Conservation (phyloP, 2,888 invertebrate genomes). For the Mellilla xanthometata region DNA sequence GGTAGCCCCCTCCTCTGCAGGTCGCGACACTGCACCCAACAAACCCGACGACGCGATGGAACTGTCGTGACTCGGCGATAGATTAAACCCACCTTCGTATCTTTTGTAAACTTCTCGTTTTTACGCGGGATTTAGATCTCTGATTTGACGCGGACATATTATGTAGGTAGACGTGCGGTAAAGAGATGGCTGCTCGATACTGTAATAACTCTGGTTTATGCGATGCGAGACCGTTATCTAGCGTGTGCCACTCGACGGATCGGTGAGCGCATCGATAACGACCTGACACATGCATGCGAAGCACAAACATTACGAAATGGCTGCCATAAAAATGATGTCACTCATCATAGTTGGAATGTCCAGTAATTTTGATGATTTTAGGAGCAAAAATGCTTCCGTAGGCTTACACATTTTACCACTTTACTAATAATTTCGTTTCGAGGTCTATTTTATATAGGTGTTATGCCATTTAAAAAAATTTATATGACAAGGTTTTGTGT, state of each 20-base stretch:
- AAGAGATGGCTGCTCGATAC: constrained; percentile 48
- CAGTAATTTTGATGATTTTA: not conserved
- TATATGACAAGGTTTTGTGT: not conserved
- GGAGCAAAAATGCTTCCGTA: too few relatives aligned
- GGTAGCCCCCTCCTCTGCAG: constrained; percentile 50
- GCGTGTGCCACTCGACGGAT: constrained; percentile 50
- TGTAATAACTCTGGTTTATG: constrained; percentile 58
- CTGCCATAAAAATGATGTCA: constrained; percentile 1
- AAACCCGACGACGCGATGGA: constrained; percentile 57
- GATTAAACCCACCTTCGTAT: constrained; percentile 61
- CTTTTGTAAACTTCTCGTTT: constrained; percentile 55
- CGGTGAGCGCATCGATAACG: constrained; percentile 57
- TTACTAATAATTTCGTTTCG: too few relatives aligned
- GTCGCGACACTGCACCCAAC: constrained; percentile 57
- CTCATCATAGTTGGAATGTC: not conserved
- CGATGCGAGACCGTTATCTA: constrained; percentile 61
- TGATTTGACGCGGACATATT: constrained; percentile 55
- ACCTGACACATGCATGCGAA: constrained; percentile 35
- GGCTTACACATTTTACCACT: too few relatives aligned
- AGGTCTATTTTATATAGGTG: too few relatives aligned
- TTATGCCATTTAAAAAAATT: too few relatives aligned
- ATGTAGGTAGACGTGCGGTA: constrained; percentile 51
- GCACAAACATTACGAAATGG: not conserved
- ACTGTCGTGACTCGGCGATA: constrained; percentile 60
- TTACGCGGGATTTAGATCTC: constrained; percentile 52